Base-by-base conservation (phyloP, 2,888 invertebrate genomes). In the Stramonita haemastoma region DNA sequence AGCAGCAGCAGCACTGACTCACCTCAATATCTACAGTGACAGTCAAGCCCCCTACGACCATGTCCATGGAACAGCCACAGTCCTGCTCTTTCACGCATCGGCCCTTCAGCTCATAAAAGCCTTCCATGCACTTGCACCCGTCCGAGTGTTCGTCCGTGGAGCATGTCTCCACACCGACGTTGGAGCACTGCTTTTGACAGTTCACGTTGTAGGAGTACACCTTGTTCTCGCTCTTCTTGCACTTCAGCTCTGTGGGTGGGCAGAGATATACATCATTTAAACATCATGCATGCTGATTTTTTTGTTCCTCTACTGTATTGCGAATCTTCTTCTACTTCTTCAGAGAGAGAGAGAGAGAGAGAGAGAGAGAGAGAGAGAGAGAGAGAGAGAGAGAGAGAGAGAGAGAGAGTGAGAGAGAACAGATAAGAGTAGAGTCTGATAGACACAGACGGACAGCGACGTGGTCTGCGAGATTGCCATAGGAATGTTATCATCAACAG, bases 51-150 rank as follows among this genome's bases (percentile, higher is more conserved):
- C 32, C 81, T 0, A 57, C 81, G 13, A 32, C 32, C 26, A 86
- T 26, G 13, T 46, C n/a, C 13, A 84, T 19, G 15, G 19, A 17
- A 84, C 90, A 90, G n/a, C 91, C 91, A 77, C 91, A 91, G 56
- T 90, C 84, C 8, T 60, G 70, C 36, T 87, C 34, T 6, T 36
- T 17, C n/a, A 91, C 90, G 57, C 91, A 91, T 0, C 70, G 56
- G 13, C 89, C 91, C 60, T 60, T 81, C 32, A 87, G 32, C 79
- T 81, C 56, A 22, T 73, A 73, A 60, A 87, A 90, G n/a, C 87
- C 86, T 0, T 86, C 88, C 66, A 86, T 83, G 66, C 90, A 90
- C 19, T 15, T 83, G 36, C 90, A 90, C 34, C 90, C 90, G 32
- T 84, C 66, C 8, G 85, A 79, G 26, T 57, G 60, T 19, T 36